Percentiles rank a stretch among this genome's conserved stretches.
phyloP scores from a whole-genome alignment of 1,140 invertebrate genomes.

The Drosophila mojavensis region DNA sequence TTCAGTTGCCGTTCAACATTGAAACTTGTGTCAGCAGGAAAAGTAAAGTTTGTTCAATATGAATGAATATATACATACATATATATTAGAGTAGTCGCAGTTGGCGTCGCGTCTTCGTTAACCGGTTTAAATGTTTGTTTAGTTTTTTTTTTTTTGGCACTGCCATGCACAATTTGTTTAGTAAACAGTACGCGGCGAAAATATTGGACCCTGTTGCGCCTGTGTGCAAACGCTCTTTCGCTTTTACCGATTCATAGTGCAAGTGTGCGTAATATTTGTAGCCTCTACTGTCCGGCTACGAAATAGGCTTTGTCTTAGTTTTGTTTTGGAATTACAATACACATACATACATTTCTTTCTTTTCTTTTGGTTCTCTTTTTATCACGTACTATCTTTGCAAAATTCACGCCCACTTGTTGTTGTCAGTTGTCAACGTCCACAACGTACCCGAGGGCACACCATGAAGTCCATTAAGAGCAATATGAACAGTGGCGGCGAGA shows the following conservation, averaged over 20 bases:
- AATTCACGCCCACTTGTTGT: constrained; percentile 52
- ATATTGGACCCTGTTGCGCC: constrained; percentile 13
- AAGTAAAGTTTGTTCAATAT: constrained; percentile 30
- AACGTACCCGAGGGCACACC: constrained; percentile 36
- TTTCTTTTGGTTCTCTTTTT: constrained; percentile 66
- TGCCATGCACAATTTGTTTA: not conserved
- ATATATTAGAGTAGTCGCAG: constrained; percentile 12
- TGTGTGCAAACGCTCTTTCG: not conserved
- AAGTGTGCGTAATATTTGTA: constrained; percentile 36
- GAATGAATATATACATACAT: not conserved
- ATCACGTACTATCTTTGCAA: constrained; percentile 56
- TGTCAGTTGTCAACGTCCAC: constrained; percentile 32
- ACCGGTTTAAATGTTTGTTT: constrained; percentile 40
- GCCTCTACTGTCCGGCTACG: constrained; percentile 19
- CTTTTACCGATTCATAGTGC: not conserved
- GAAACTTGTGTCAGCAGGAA: constrained; percentile 59
- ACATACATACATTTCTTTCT: constrained; percentile 32
- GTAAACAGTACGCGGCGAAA: constrained; percentile 13
- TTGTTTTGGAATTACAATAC: constrained; percentile 24
- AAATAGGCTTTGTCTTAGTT: constrained; percentile 25
- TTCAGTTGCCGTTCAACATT: constrained; percentile 70
- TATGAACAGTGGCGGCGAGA: constrained; percentile 67
- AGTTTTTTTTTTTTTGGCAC: not conserved
- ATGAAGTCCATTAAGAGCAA: constrained; percentile 63
- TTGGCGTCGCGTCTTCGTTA: constrained; percentile 2